A percentile compares a stretch with the other conserved stretches of the same genome.
Evolutionary conservation across 1,140 invertebrate genomes (phyloP).

Genomic region (Scaptomyza pallida): DNA sequence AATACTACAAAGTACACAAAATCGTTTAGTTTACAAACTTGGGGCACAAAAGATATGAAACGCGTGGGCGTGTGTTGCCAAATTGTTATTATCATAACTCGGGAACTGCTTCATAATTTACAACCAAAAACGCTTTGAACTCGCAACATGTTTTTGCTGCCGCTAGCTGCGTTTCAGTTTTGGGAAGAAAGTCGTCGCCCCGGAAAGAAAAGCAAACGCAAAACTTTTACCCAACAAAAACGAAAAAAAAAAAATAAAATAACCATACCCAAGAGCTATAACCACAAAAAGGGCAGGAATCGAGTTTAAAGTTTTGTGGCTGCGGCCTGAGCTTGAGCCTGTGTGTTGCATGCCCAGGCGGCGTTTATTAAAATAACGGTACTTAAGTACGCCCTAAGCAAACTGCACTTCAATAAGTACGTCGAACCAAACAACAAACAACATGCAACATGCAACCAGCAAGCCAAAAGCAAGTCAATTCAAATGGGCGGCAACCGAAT

Average conservation of each 20-base stretch:
- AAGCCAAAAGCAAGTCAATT: constrained; percentile 14
- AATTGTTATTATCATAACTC: constrained; percentile 25
- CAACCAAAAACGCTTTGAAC: constrained; percentile 54
- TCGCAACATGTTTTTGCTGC: constrained; percentile 29
- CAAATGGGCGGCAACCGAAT: constrained; percentile 36
- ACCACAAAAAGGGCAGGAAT: constrained; percentile 5
- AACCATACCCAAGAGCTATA: background rate
- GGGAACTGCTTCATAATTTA: constrained; percentile 43
- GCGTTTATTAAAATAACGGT: constrained; percentile 81
- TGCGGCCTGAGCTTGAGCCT: too few relatives aligned
- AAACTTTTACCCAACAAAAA: constrained; percentile 40
- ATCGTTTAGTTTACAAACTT: constrained; percentile 9
- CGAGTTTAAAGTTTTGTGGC: background rate
- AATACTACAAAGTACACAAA: background rate
- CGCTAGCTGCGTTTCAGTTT: constrained; percentile 35
- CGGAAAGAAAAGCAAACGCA: constrained; percentile 33
- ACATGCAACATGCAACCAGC: constrained; percentile 32
- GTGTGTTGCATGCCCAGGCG: constrained; percentile 63
- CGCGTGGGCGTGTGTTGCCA: constrained; percentile 49
- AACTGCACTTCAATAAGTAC: constrained; percentile 63
- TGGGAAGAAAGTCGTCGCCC: constrained; percentile 62
- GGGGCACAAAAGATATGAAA: background rate
- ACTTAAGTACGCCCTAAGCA: constrained; percentile 80
- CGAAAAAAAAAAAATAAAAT: constrained; percentile 6
- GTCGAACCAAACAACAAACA: constrained; percentile 29